Base-by-base conservation (phyloP, 2,797 vertebrate genomes). In the Poeciliopsis infans region DNA sequence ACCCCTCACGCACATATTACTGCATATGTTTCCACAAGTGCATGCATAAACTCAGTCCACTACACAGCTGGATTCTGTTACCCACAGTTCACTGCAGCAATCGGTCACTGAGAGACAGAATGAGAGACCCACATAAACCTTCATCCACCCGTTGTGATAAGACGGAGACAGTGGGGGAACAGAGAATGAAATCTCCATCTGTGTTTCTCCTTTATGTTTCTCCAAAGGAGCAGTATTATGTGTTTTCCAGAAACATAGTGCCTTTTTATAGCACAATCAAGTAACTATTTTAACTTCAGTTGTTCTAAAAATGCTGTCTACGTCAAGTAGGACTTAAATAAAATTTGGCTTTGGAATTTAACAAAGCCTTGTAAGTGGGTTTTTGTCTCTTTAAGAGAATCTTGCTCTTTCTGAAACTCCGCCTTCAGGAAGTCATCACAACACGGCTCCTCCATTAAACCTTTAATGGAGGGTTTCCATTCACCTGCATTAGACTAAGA, bases 11-110 rank as follows among this genome's bases (percentile, higher is more conserved):
- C 75, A 78, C 76, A 85, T 89, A 91, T 84, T 86, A 86, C 79
- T 80, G 78, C 84, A 79, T 72, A 83, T 82, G 80, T 77, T 83
- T 83, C 72, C 83, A 80, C 47, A 73, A 81, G 78, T 82, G 83
- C 74, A 78, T 75, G 82, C 76, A 83, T 46, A 83, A 33, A 75
- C 72, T 79, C 6, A 69, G 20, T 79, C 83, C 66, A 70, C 46
- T 84, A 83, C 89, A 89, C 93, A 94, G 94, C 94, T 94, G 93
- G 93, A 90, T 91, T 90, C 82, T 90, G 86, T 95, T 95, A 95
- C 91, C 93, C 93, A 95, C 84, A 93, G 93, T 93, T 74, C 93
- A 93, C 83, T 89, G 89, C 84, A 82, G 78, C 79, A 77, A 91
- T 88, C 83, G 75, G 87, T 93, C 89, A 93, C 88, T 84, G 86